These are phyloP conservation scores for Brachionus sp. DNA, from an alignment of 1,140 invertebrate species.

Conservation along the genomic window DNA sequence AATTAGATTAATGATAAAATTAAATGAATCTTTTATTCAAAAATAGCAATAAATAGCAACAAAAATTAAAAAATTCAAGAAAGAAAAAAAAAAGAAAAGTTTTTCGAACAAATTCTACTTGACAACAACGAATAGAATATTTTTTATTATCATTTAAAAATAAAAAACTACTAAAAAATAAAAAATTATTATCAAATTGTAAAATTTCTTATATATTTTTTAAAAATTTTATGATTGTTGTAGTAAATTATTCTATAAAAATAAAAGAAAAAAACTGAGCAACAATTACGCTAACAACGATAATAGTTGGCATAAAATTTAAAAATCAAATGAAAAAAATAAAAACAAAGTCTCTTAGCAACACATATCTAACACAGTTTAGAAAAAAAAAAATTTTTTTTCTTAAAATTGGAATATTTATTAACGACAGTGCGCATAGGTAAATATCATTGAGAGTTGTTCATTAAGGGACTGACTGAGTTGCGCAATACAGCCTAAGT, in stretches of 20 bases:
- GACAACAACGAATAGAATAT: background rate
- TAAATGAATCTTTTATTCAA: background rate
- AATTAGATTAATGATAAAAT: conserved; percentile 18
- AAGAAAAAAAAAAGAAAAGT: background rate
- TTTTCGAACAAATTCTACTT: background rate
- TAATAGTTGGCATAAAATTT: background rate
- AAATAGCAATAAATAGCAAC: background rate
- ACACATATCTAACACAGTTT: background rate
- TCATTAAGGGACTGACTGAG: background rate
- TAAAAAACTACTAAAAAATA: background rate
- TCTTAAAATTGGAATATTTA: conserved; percentile 15
- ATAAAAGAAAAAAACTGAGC: conserved; percentile 2
- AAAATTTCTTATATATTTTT: background rate
- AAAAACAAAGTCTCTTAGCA: background rate
- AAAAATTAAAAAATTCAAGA: background rate
- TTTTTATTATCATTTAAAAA: background rate
- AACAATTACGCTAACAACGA: conserved; percentile 33
- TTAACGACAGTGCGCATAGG: conserved; percentile 7
- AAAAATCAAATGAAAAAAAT: too few relatives aligned
- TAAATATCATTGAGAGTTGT: background rate
- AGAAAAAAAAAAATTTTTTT: background rate
- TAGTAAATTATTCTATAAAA: background rate
- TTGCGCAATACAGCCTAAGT: background rate
- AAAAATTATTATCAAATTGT: background rate
- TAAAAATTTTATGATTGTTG: background rate